Evolutionary conservation across 2,113 vertebrate species (phyloP), one percentile per base, ranked within the genome.

Genomic region (Myotis yumanensis): DNA sequence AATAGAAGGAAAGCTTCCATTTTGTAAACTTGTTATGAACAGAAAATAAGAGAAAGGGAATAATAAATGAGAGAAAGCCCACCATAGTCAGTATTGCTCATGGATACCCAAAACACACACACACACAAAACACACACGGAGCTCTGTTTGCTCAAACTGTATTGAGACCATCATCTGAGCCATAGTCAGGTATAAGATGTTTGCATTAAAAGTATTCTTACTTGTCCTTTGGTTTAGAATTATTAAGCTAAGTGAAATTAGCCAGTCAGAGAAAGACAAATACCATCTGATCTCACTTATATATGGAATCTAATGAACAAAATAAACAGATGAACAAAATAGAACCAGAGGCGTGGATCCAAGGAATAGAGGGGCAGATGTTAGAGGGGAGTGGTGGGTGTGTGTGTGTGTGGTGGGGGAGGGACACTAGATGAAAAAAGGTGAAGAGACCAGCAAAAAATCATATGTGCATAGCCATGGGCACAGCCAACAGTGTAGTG

Each of bases 1-100:
- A 91, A 57, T 25, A 80, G 79, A 72, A 79, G 7, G 43, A 93
- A 90, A 83, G 14, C 40, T 80, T 87, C 64, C 30, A 35, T 91
- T 92, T 73, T 62, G 30, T 77, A 5, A 62, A 87, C 72, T 83
- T 86, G 18, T 71, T 52, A 52, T 12, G 2, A 89, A 77, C 7
- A 81, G 54, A 80, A 86, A 93, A 71, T 73, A 57, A 88, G 71
- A 40, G 7, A 86, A 64, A 23, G 25, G 15, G n/a, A 14, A 52
- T 90, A 40, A 40, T 59, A 72, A 92, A 83, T 43, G 20, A 86
- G 28, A 89, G n/a, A 57, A 84, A 89, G 28, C 30, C 32, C 16
- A 20, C 82, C 25, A n/a, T 1, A 14, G 15, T 51, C 14, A 32
- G 46, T 43, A 30, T 32, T 79, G 40, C 5, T 57, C 18, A 7